Percentiles rank a stretch among this genome's conserved stretches.
Evolutionary conservation across 2,113 vertebrate genomes (phyloP).

Genomic region (Forbesichthys papilliferus): DNA sequence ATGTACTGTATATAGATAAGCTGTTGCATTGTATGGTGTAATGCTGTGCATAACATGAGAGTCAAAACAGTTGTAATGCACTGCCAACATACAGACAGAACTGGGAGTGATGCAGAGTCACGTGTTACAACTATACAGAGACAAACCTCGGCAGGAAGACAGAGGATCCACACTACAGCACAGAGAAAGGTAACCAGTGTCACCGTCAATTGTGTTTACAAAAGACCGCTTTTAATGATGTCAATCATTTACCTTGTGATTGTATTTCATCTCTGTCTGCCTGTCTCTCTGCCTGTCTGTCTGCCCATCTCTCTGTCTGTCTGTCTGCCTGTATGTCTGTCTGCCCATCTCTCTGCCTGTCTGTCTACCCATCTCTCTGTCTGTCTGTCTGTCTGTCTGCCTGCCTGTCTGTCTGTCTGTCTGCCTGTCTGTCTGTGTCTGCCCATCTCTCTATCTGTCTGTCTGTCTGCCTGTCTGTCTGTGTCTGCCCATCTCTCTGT

Average conservation of each 20-base stretch:
- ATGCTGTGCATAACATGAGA: no score
- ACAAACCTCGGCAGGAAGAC: constrained; percentile 52
- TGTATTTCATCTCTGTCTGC: neutral
- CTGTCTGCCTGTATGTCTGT: neutral
- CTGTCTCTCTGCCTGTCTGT: neutral
- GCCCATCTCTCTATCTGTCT: no score
- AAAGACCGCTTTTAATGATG: neutral
- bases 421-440: no score
- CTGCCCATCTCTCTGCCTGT: neutral
- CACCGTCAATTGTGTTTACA: neutral
- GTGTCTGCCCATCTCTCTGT: no score
- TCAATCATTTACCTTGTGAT: neutral
- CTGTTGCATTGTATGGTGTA: no score
- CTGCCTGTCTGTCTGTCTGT: neutral
- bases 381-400: neutral
- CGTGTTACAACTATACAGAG: constrained; percentile 64
- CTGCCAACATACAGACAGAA: constrained; percentile 63
- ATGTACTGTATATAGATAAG: no score
- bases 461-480: no score
- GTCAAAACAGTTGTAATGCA: no score
- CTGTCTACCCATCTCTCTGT: neutral
- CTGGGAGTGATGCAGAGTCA: constrained; percentile 70
- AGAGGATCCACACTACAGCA: constrained; percentile 36
- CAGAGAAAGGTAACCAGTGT: constrained; percentile 35
- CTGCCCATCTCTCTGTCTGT: neutral